Percentiles rank a stretch among this genome's conserved stretches.
phyloP scores from a whole-genome alignment of 2,797 vertebrate species.

The Enteromius viviparus region DNA sequence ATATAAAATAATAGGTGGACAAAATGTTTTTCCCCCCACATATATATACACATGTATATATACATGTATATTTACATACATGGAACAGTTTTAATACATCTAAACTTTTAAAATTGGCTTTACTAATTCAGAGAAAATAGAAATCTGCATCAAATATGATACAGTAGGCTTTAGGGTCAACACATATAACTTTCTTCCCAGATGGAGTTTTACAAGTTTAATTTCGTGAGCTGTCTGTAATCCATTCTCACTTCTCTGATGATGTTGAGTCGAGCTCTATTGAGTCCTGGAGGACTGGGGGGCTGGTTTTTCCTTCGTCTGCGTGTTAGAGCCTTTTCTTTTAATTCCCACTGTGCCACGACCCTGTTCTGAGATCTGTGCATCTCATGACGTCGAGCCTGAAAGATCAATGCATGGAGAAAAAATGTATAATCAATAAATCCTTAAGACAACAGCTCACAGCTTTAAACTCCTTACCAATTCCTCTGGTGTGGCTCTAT shows the following conservation, averaged over 20 bases:
- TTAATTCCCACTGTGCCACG: slow-evolving; percentile 86
- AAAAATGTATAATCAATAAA: background rate
- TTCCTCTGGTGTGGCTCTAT: slow-evolving; percentile 86
- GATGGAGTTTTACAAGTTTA: background rate
- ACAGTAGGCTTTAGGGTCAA: background rate
- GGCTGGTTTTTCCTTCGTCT: slow-evolving; percentile 72
- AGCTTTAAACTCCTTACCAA: slow-evolving; percentile 76
- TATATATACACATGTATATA: no score
- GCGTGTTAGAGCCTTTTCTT: slow-evolving; percentile 79
- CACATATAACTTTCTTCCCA: background rate
- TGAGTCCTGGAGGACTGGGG: slow-evolving; percentile 71
- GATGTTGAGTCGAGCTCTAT: slow-evolving; percentile 79
- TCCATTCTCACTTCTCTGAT: slow-evolving; percentile 84
- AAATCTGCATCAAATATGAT: background rate
- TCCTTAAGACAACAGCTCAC: background rate
- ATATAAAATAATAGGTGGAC: background rate
- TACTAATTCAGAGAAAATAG: background rate
- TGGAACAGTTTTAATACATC: background rate
- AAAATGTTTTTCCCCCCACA: background rate
- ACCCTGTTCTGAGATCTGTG: slow-evolving; percentile 89
- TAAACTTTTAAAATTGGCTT: background rate
- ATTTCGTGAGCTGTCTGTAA: background rate
- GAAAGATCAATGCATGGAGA: background rate
- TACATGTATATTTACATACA: background rate
- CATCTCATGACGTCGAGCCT: slow-evolving; percentile 87